Base-by-base conservation (phyloP, 1,140 invertebrate species). In the Glomeris maerens region DNA sequence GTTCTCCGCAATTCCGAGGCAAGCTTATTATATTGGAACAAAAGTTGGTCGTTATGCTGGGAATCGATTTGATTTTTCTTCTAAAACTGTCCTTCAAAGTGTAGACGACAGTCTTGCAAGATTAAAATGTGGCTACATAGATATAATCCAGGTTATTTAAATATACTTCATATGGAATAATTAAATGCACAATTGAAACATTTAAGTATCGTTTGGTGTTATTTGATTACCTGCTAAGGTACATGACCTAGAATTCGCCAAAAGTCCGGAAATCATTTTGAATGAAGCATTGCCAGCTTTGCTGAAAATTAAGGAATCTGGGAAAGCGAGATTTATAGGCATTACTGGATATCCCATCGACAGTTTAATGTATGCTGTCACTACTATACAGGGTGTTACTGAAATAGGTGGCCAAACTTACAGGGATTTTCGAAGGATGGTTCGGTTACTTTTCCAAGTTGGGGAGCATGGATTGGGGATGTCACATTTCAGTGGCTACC, bases 111-210 rank as follows among this genome's bases (percentile, higher is more conserved):
- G 85, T 61, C 71, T 95, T 4, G 59, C 76, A 52, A 68, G 74
- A 14, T 69, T 97, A 13, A 77, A 79, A 7, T 57, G 94, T 25
- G 75, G 85, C 51, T 91, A 89, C 64, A 75, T 95, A 0, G 91
- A 96, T 66, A 67, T 95, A 42, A 80, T 94, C 61, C 87, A 90
- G 69, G 85, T 85, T n/a, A n/a, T n/a, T n/a, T n/a, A n/a, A n/a
- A n/a, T n/a, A n/a, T n/a, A n/a, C n/a, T n/a, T n/a, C n/a, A n/a
- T n/a, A n/a, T n/a, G n/a, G n/a, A n/a, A n/a, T n/a, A n/a, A n/a
- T n/a, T n/a, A n/a, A n/a, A n/a, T n/a, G n/a, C n/a, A n/a, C n/a
- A n/a, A n/a, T n/a, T n/a, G n/a, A n/a, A n/a, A n/a, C n/a, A n/a
- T n/a, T n/a, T n/a, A n/a, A n/a, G n/a, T n/a, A n/a, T n/a, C n/a